These are phyloP conservation scores for Setipinna tenuifilis DNA, from an alignment of 2,797 vertebrate genomes.

Conservation along the genomic window DNA sequence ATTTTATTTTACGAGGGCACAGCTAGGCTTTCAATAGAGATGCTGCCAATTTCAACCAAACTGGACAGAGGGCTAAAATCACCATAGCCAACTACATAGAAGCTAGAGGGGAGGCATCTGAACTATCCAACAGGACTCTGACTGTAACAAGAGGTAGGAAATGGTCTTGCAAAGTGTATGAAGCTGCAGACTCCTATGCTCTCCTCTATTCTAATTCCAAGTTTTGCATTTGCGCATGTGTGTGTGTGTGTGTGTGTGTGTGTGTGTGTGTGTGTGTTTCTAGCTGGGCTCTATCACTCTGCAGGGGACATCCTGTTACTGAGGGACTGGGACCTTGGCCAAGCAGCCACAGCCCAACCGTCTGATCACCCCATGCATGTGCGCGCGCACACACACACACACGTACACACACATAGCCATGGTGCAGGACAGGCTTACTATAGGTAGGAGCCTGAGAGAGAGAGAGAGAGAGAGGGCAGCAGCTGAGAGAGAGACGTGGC, in stretches of 20 bases:
- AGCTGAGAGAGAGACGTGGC: slow-evolving; percentile 4
- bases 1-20: too few species aligned
- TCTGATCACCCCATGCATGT: not conserved
- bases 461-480: not conserved
- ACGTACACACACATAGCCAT: not conserved
- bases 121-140: not conserved
- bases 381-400: not conserved
- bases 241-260: not conserved
- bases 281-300: slow-evolving; percentile 18
- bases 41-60: not conserved
- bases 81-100: not conserved
- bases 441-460: slow-evolving; percentile 6
- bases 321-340: slow-evolving; percentile 18
- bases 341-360: slow-evolving; percentile 18
- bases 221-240: not conserved
- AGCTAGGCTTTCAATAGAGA: too few species aligned
- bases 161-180: not conserved
- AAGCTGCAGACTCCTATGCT: not conserved
- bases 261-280: slow-evolving; percentile 18
- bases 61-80: not conserved
- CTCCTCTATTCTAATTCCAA: not conserved
- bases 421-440: not conserved
- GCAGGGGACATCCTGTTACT: slow-evolving; percentile 23
- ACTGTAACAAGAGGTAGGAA: not conserved
- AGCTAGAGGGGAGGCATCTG: not conserved